phyloP scores from a whole-genome alignment of 2,113 vertebrate species.

The Leuciscus idus region DNA sequence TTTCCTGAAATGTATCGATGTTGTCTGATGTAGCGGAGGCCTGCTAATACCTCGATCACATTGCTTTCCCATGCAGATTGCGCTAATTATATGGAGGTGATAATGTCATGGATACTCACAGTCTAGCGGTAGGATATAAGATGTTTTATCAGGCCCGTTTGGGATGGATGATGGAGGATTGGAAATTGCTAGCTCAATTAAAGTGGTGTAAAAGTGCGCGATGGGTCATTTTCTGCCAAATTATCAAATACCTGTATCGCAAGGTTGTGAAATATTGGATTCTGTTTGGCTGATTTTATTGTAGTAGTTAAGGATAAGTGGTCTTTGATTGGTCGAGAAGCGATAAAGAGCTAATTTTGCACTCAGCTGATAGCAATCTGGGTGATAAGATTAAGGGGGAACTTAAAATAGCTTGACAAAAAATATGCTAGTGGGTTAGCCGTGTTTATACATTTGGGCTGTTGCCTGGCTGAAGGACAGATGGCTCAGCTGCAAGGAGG shows the following conservation, averaged over 20 bases:
- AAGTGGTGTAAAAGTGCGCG: background rate
- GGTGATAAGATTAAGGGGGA: conserved; percentile 7
- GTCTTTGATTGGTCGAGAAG: conserved; percentile 15
- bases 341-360: conserved; percentile 7
- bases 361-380: conserved; percentile 24
- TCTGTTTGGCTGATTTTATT: conserved; percentile 30
- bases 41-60: conserved; percentile 73
- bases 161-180: conserved; percentile 29
- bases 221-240: conserved; percentile 3
- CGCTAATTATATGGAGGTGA: conserved; percentile 73
- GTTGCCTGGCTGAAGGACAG: conserved; percentile 60
- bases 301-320: background rate
- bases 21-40: conserved; percentile 68
- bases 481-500: conserved; percentile 63
- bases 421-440: conserved; percentile 42
- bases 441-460: conserved; percentile 30
- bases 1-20: conserved; percentile 72
- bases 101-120: conserved; percentile 66
- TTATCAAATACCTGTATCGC: conserved; percentile 20
- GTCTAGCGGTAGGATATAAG: conserved; percentile 34
- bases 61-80: conserved; percentile 54
- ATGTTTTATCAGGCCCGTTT: conserved; percentile 10
- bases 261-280: conserved; percentile 5
- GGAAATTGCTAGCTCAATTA: conserved; percentile 28
- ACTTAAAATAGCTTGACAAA: conserved; percentile 20